Evolutionary conservation across 2,797 vertebrate genomes (phyloP).

Genomic region (Halcyon badia): DNA sequence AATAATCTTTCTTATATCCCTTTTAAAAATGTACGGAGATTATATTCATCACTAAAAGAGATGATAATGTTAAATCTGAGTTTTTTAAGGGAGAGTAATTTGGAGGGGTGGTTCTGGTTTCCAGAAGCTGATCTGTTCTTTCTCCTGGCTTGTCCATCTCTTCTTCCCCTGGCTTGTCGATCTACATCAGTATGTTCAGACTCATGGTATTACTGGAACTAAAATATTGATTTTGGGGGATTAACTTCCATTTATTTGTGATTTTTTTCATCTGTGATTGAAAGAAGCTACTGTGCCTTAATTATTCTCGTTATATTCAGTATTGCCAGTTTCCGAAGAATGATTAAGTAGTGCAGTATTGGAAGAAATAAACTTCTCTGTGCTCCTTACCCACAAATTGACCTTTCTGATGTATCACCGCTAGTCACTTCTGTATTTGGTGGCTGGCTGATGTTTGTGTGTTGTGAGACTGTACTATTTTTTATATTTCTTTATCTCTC

Average conservation of each 20-base stretch:
- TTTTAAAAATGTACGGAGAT: slow-evolving; percentile 44
- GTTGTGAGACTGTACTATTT: neutral
- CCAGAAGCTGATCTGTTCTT: neutral
- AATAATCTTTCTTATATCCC: neutral
- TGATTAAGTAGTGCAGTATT: neutral
- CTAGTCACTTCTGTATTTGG: neutral
- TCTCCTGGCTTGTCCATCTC: neutral
- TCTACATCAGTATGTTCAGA: slow-evolving; percentile 51
- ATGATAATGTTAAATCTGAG: slow-evolving; percentile 72
- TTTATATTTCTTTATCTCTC: neutral
- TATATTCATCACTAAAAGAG: slow-evolving; percentile 76
- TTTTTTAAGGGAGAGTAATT: slow-evolving; percentile 76
- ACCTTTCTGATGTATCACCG: neutral
- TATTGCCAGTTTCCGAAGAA: neutral
- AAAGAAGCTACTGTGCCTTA: neutral
- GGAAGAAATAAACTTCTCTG: neutral
- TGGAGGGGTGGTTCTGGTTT: slow-evolving; percentile 21
- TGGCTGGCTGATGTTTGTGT: neutral
- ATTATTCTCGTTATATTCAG: neutral
- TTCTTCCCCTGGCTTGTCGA: neutral
- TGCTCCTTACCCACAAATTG: neutral
- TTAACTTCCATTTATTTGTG: neutral
- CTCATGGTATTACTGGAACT: slow-evolving; percentile 64
- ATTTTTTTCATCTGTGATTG: neutral
- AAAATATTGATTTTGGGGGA: neutral